A percentile compares a stretch with the other conserved stretches of the same genome.
Evolutionary conservation across 2,888 invertebrate species (phyloP).

Genomic region (Eristalis tenax): DNA sequence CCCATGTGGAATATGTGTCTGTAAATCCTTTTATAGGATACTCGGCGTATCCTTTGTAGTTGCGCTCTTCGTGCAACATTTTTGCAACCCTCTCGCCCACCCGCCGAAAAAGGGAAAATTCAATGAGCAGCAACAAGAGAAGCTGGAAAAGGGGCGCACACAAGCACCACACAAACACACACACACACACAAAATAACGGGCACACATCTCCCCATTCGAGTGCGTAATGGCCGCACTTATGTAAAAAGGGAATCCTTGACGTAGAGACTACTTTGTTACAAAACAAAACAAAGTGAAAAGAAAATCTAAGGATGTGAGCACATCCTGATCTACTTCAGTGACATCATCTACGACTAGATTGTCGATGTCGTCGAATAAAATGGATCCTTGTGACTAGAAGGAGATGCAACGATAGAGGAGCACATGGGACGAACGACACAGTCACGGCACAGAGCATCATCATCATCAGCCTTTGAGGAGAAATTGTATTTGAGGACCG

Average conservation of each 20-base stretch:
- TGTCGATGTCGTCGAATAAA: background rate
- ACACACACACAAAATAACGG: background rate
- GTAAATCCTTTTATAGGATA: conserved; percentile 68
- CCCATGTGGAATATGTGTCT: conserved; percentile 68
- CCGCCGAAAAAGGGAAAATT: conserved; percentile 39
- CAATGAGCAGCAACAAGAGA: conserved; percentile 28
- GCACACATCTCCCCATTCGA: conserved; percentile 58
- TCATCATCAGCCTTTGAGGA: background rate
- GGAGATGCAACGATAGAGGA: background rate
- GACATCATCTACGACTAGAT: conserved; percentile 31
- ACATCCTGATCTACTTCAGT: conserved; percentile 49
- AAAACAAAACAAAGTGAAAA: background rate
- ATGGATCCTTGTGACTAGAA: background rate
- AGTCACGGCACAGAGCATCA: too few species aligned
- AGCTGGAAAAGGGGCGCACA: background rate
- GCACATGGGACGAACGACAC: background rate
- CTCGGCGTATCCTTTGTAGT: conserved; percentile 61
- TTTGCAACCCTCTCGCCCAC: conserved; percentile 48
- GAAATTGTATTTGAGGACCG: conserved; percentile 8
- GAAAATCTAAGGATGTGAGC: conserved; percentile 35
- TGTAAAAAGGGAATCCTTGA: conserved; percentile 59
- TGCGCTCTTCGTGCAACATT: conserved; percentile 64
- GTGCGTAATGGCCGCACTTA: conserved; percentile 69
- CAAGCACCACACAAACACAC: too few species aligned
- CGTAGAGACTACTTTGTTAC: conserved; percentile 39